A percentile compares a stretch with the other conserved stretches of the same genome.
Evolutionary conservation across 2,797 vertebrate genomes (phyloP).

Genomic region (Caiman crocodilus): DNA sequence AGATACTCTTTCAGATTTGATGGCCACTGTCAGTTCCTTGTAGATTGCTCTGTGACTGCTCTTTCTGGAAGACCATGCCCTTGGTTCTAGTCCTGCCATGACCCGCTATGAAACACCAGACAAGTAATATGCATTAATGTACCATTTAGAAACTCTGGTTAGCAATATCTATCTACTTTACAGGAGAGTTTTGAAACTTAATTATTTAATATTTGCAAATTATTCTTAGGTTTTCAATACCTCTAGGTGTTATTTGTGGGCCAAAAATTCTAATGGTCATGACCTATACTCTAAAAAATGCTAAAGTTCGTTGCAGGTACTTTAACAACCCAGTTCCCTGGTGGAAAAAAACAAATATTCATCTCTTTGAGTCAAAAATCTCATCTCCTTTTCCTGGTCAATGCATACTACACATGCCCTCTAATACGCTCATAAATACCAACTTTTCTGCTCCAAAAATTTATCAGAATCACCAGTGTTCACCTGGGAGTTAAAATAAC

Average conservation of each 20-base stretch:
- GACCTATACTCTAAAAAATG: not conserved
- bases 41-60: not conserved
- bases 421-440: not conserved
- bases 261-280: not conserved
- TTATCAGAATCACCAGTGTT: not conserved
- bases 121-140: not conserved
- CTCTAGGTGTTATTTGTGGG: not conserved
- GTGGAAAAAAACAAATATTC: not conserved
- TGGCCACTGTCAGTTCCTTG: not conserved
- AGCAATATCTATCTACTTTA: not conserved
- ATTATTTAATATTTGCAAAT: not conserved
- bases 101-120: not conserved
- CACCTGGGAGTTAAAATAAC: not conserved
- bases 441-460: not conserved
- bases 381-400: not conserved
- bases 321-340: fast-evolving
- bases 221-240: not conserved
- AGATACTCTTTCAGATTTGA: not conserved
- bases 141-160: not conserved
- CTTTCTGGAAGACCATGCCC: not conserved
- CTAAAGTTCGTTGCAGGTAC: not conserved
- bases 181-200: not conserved
- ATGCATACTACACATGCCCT: too few relatives aligned
- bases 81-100: not conserved
- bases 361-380: not conserved